These are phyloP conservation scores for Symphodus melops DNA, from an alignment of 2,113 vertebrate species.

Conservation along the genomic window DNA sequence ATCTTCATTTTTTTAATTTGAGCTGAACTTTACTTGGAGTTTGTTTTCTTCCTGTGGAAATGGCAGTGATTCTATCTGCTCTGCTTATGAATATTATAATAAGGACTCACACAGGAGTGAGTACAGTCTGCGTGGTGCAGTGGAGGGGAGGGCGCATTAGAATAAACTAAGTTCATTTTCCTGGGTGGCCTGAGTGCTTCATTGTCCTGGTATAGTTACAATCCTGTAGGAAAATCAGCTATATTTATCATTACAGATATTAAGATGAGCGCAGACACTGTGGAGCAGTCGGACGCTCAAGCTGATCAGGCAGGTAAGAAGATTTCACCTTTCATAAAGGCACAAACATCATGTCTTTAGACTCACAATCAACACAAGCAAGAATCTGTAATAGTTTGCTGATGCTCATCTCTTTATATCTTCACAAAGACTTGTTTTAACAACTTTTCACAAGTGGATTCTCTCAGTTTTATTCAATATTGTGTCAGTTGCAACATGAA, in stretches of 20 bases:
- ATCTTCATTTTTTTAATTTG: neutral
- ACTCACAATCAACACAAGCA: neutral
- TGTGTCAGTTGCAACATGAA: neutral
- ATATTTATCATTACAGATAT: slow-evolving; percentile 91
- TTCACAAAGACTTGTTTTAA: neutral
- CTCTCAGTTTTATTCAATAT: neutral
- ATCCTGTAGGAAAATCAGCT: slow-evolving; percentile 92
- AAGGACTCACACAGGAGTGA: slow-evolving; percentile 75
- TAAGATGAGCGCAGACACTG: slow-evolving; percentile 94
- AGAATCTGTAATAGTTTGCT: neutral
- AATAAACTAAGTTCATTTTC: slow-evolving; percentile 91
- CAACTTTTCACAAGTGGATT: neutral
- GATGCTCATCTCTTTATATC: slow-evolving; percentile 12
- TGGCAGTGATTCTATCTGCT: slow-evolving; percentile 57
- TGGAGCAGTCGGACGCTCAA: slow-evolving; percentile 87
- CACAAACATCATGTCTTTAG: neutral
- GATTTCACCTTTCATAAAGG: slow-evolving; percentile 11
- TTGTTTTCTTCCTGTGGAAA: neutral
- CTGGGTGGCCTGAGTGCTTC: slow-evolving; percentile 81
- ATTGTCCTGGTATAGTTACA: slow-evolving; percentile 85
- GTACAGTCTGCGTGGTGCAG: slow-evolving; percentile 35
- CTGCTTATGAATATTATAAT: slow-evolving; percentile 90
- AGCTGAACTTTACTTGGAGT: neutral
- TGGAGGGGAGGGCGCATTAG: slow-evolving; percentile 83
- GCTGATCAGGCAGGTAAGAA: slow-evolving; percentile 89